phyloP scores from a whole-genome alignment of 1,140 invertebrate genomes.

The Ostrea denselamellosa region DNA sequence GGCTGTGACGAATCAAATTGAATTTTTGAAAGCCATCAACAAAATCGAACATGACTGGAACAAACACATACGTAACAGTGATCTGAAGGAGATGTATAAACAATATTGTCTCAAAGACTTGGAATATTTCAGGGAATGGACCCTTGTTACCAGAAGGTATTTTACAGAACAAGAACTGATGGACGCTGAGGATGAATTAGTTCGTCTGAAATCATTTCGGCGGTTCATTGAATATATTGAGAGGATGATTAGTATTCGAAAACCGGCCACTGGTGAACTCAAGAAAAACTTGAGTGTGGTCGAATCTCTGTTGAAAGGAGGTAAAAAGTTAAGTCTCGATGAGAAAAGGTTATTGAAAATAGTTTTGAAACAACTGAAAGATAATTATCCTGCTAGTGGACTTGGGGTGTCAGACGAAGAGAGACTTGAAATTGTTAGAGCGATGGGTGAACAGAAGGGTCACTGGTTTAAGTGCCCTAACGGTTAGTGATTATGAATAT shows the following conservation, averaged over 20 bases:
- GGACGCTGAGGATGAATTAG: slow-evolving; percentile 49
- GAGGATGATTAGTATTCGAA: not conserved
- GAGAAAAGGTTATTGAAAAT: slow-evolving; percentile 47
- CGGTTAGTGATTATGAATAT: slow-evolving; percentile 61
- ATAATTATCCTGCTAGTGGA: slow-evolving; percentile 65
- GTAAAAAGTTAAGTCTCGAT: slow-evolving; percentile 32
- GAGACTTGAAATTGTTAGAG: slow-evolving; percentile 82
- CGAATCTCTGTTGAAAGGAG: slow-evolving; percentile 24
- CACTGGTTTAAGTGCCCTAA: slow-evolving; percentile 89
- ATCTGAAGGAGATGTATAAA: not conserved
- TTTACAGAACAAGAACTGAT: slow-evolving; percentile 53
- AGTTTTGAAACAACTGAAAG: slow-evolving; percentile 55
- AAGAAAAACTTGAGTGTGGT: not conserved
- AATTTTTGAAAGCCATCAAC: slow-evolving; percentile 21
- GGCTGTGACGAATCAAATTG: slow-evolving; percentile 44
- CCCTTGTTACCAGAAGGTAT: not conserved
- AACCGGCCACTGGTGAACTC: not conserved
- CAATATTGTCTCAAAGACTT: not conserved
- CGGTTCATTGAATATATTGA: slow-evolving; percentile 10
- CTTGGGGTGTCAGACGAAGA: slow-evolving; percentile 81
- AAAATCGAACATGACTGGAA: not conserved
- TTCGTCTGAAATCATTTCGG: slow-evolving; percentile 2
- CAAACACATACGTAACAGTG: not conserved
- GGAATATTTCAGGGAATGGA: slow-evolving; percentile 20
- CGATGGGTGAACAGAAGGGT: slow-evolving; percentile 82